Conservation (phyloP, 2,113 vertebrate species). For the Gobio gobio region DNA sequence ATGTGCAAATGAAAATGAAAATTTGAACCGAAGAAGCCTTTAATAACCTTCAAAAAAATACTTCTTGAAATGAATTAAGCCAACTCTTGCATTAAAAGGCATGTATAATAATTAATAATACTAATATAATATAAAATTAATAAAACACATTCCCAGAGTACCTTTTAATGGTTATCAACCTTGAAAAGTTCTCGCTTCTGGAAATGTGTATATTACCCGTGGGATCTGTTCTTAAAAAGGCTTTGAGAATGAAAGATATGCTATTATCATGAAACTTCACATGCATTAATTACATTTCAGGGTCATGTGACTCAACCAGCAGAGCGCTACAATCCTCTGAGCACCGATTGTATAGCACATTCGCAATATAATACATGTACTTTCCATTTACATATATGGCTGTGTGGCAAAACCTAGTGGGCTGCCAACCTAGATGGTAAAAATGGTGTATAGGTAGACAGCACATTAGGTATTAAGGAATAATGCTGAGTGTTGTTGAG, state of each 20-base stretch:
- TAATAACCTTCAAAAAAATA: not conserved
- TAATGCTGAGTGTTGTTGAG: not conserved
- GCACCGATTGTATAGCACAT: not conserved
- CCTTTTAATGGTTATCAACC: slow-evolving; percentile 38
- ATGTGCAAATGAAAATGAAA: slow-evolving; percentile 6
- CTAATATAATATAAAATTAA: slow-evolving; percentile 16
- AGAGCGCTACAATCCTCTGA: not conserved
- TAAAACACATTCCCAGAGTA: slow-evolving; percentile 21
- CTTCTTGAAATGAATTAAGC: slow-evolving; percentile 13
- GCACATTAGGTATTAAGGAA: not conserved
- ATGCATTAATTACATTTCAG: slow-evolving; percentile 38
- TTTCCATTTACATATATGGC: not conserved
- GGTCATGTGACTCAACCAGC: not conserved
- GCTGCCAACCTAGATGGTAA: not conserved
- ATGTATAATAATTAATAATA: slow-evolving; percentile 29
- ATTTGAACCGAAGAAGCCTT: slow-evolving; percentile 3
- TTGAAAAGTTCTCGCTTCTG: slow-evolving; percentile 29
- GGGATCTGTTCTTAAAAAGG: slow-evolving; percentile 37
- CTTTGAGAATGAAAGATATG: slow-evolving; percentile 23
- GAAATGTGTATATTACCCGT: slow-evolving; percentile 22
- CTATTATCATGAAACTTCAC: slow-evolving; percentile 35
- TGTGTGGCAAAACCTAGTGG: not conserved
- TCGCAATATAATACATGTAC: not conserved
- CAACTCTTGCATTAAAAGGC: not conserved
- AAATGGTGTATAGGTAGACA: not conserved